These are phyloP conservation scores for Butorides virescens DNA, from an alignment of 2,113 vertebrate species.

Conservation along the genomic window DNA sequence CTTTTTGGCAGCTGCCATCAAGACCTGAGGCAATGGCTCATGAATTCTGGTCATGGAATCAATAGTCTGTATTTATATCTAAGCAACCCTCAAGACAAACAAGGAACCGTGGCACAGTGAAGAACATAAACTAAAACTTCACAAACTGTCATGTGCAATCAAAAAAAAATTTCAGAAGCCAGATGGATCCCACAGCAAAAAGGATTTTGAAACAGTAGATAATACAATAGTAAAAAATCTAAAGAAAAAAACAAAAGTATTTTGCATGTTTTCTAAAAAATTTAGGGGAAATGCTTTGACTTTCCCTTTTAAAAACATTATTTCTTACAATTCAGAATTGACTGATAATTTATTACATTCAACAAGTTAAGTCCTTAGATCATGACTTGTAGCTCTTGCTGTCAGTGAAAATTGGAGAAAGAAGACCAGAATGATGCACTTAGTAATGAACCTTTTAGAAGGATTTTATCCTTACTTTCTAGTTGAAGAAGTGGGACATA, in stretches of 20 bases:
- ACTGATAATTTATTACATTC: background rate
- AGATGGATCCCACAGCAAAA: background rate
- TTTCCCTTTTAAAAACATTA: background rate
- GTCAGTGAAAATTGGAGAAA: background rate
- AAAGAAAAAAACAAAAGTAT: background rate
- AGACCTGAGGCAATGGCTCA: background rate
- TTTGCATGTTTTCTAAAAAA: background rate
- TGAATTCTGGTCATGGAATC: background rate
- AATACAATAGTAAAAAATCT: background rate
- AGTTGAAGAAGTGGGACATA: background rate
- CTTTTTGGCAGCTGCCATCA: background rate
- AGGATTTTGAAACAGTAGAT: background rate
- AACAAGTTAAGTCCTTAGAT: background rate
- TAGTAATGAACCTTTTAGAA: background rate
- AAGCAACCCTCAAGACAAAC: background rate
- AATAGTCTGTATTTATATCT: background rate
- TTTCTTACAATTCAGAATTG: background rate
- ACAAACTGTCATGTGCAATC: background rate
- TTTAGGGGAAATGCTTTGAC: background rate
- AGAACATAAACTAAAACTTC: background rate
- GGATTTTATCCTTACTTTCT: background rate
- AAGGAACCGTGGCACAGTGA: background rate
- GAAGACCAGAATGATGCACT: background rate
- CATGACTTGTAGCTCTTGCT: background rate
- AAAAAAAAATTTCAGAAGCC: background rate